Evolutionary conservation across 2,797 vertebrate genomes (phyloP).

Genomic region (Heliangelus exortis): DNA sequence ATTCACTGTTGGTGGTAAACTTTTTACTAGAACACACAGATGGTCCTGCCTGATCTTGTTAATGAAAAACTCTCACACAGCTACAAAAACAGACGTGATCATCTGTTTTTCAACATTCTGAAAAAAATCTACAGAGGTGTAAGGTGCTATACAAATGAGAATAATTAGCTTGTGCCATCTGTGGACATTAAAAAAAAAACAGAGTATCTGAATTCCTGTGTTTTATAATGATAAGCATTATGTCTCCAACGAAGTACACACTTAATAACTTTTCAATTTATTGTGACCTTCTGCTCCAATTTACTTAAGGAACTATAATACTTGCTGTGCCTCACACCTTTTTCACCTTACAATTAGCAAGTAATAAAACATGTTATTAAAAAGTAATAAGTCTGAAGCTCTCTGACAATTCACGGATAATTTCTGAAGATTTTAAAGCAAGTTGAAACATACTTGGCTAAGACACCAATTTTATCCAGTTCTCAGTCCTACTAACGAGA

Average conservation of each 20-base stretch:
- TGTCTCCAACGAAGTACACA: conserved; percentile 26
- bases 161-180: conserved; percentile 86
- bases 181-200: conserved; percentile 68
- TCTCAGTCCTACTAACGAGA: neutral
- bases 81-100: conserved; percentile 83
- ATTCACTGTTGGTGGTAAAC: conserved; percentile 79
- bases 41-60: conserved; percentile 87
- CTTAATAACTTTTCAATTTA: conserved; percentile 69
- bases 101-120: conserved; percentile 83
- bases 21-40: conserved; percentile 83
- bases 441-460: conserved; percentile 6
- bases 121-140: conserved; percentile 76
- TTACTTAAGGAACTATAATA: conserved; percentile 59
- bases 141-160: conserved; percentile 78
- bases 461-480: conserved; percentile 8
- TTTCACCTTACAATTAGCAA: conserved; percentile 69
- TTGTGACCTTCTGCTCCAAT: conserved; percentile 64
- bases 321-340: conserved; percentile 45
- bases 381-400: conserved; percentile 63
- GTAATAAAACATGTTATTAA: conserved; percentile 71
- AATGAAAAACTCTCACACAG: conserved; percentile 86
- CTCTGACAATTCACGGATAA: conserved; percentile 63
- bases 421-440: conserved; percentile 54
- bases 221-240: conserved; percentile 62
- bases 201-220: conserved; percentile 37